Conservation (phyloP, 30 jellyfish, hydroid and myxozoan genomes). For the Hydra vulgaris region DNA sequence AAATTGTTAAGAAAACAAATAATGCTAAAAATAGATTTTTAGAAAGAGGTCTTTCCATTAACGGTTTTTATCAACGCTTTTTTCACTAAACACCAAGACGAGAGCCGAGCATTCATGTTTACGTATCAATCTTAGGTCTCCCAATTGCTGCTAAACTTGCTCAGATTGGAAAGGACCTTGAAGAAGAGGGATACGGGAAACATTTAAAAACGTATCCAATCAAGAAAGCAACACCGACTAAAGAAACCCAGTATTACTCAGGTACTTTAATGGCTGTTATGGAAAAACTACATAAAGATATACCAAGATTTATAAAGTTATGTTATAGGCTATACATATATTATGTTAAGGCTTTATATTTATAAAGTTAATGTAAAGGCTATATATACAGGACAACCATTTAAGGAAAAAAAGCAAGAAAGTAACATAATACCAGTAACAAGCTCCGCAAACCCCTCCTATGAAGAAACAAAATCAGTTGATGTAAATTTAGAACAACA, state of each 20-base stretch:
- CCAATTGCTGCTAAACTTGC: not conserved
- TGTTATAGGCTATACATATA: not conserved
- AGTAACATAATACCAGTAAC: too few species aligned
- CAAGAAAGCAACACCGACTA: not conserved
- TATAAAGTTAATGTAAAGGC: not conserved
- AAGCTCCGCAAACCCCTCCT: too few species aligned
- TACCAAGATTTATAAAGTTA: too few species aligned
- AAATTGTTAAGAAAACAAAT: not conserved
- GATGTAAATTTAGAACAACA: too few species aligned
- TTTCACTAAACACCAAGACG: not conserved
- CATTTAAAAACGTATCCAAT: not conserved
- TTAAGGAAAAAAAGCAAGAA: not conserved
- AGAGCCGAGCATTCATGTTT: not conserved
- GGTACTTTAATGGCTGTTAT: not conserved
- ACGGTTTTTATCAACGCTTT: not conserved
- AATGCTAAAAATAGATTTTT: not conserved
- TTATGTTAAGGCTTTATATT: too few species aligned
- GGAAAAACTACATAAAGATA: not conserved
- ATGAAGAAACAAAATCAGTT: too few species aligned
- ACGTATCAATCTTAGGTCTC: not conserved
- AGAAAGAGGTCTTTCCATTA: not conserved
- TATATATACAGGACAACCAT: not conserved
- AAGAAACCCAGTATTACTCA: not conserved
- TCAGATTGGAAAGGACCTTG: not conserved
- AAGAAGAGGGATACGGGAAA: not conserved